Percentiles rank a stretch among this genome's conserved stretches.
phyloP scores from a whole-genome alignment of 2,113 vertebrate species.

The Ammodytes marinus region DNA sequence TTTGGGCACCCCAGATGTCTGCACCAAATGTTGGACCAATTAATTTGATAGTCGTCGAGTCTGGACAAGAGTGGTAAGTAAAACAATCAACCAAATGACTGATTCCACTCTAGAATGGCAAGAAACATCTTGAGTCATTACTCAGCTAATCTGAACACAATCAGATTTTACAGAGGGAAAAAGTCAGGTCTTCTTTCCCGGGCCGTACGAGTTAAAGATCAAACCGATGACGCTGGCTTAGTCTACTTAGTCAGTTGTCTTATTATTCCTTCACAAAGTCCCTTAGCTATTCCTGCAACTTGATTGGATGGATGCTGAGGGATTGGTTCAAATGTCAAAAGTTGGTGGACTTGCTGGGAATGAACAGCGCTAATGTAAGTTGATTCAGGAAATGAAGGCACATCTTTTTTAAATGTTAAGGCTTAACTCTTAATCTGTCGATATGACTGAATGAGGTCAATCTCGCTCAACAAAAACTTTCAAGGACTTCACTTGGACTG shows the following conservation, averaged over 20 bases:
- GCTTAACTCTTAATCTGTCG: conserved; percentile 15
- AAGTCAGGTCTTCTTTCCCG: neutral
- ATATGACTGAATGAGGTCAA: conserved; percentile 2
- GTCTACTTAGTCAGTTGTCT: neutral
- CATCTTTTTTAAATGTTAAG: too few relatives aligned
- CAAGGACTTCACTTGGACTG: neutral
- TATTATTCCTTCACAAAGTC: too few relatives aligned
- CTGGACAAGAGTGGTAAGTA: neutral
- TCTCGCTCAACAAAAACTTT: conserved; percentile 5
- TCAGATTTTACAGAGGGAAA: conserved; percentile 25
- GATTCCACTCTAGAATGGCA: too few relatives aligned
- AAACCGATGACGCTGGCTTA: conserved; percentile 33
- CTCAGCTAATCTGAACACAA: neutral
- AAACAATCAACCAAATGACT: neutral
- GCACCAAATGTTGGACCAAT: neutral
- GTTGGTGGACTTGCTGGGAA: too few relatives aligned
- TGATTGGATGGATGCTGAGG: too few relatives aligned
- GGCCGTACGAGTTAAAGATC: conserved; percentile 12
- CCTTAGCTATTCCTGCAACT: too few relatives aligned
- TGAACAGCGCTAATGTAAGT: too few relatives aligned
- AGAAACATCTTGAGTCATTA: too few relatives aligned
- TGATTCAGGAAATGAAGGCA: too few relatives aligned
- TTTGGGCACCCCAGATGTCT: neutral
- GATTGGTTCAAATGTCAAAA: too few relatives aligned
- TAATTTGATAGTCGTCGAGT: neutral